Evolutionary conservation across 2,888 invertebrate species (phyloP), one percentile per base, ranked within the genome.

Genomic region (Bembecia ichneumoniformis): DNA sequence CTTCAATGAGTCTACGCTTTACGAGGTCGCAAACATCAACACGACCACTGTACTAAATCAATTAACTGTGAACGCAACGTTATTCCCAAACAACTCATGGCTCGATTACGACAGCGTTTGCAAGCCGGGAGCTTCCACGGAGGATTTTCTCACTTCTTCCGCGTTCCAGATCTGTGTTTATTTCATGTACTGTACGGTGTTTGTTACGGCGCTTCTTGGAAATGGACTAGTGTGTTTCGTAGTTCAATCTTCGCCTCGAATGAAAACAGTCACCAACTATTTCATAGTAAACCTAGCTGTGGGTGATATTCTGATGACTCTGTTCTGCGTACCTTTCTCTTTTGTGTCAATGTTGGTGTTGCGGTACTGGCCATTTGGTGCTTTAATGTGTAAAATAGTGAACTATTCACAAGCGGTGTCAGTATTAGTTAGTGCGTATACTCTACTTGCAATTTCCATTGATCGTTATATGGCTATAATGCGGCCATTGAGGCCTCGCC

Each of bases 221-320:
- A 94, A 94, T 66, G 92, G 92, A 48, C 88, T 93, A 47, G 96
- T 97, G 16, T 96, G 96, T 74, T 96, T 94, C 74, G 94, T 96
- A 17, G 96, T 97, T 0, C 88, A 93, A 57, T 91, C 92, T 3
- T 93, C 93, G 11, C 93, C 94, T 0, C 89, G 94, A 40, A 96
- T 97, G 96, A 90, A 94, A 63, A 96, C 96, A 0, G 96, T 97
- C 3, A 97, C 97, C 43, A 97, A 97, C 77, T 95, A 91, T 77
- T 96, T 97, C 75, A 95, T 97, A 67, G 93, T 94, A 68, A 95
- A 95, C 75, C 84, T 97, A 57, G 96, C 97, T 0, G 88, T 96
- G 40, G 95, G 97, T 43, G 97, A 97, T 72, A 92, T 97, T 53
- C 81, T 97, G 51, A 96, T 97, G 92, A 94, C 96, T 0, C 68